Evolutionary conservation across 2,113 vertebrate species (phyloP), one percentile per base, ranked within the genome.

Genomic region (Murina feae): DNA sequence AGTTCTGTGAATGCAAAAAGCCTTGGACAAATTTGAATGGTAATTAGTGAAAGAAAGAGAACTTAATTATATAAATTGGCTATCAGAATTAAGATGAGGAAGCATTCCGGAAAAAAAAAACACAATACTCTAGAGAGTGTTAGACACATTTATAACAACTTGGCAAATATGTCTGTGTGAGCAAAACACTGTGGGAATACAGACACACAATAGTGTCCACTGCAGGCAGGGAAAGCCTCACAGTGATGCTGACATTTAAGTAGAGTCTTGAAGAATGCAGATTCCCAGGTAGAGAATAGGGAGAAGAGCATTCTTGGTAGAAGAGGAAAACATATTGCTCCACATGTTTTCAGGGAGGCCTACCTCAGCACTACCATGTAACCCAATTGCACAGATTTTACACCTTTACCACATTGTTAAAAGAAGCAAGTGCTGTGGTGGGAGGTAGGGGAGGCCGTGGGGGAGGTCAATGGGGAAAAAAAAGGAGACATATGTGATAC

Each of bases 1-100:
- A 95, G 92, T 97, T 97, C 92, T 97, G 93, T 91, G 85, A 95
- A 96, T 95, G 78, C 86, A 97, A 89, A 84, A 95, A 96, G 66
- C 84, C 92, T 96, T 80, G 47, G 94, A 91, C 93, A 95, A 95
- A 92, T 94, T 21, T 78, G 65, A 65, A 78, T 60, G 42, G 10
- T 65, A 79, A 79, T 93, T 90, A 80, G 95, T 92, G 81, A 90
- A 94, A 94, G 93, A 97, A 95, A 87, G 91, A 88, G 58, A 47
- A 75, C 91, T 97, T 97, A 93, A 86, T 88, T 97, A 97, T 93
- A 84, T 91, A 97, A 97, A 96, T 92, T 76, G 30, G 1, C 44
- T 76, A 0, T 60, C 30, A 30, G 53, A 55, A 5, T 66, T 58
- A 32, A 92, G 8, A 69, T 51, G 28, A 71, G 58, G 21, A 92